These are phyloP conservation scores for Fukomys damarensis DNA, from an alignment of 2,113 vertebrate genomes.

Conservation along the genomic window DNA sequence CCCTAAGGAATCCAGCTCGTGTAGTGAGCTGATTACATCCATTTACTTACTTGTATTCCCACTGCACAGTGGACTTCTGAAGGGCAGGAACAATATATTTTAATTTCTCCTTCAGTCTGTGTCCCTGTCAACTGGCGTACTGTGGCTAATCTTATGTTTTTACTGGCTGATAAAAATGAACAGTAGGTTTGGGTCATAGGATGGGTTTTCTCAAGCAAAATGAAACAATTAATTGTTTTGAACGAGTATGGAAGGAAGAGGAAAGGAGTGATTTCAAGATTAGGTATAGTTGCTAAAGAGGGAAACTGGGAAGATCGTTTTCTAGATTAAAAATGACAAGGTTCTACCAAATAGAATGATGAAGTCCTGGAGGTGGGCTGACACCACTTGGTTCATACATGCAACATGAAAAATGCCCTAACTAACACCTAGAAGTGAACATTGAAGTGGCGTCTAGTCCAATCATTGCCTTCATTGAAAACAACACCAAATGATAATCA, in stretches of 20 bases:
- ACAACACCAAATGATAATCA: background rate
- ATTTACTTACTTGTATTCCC: background rate
- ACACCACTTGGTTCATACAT: background rate
- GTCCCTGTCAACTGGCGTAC: background rate
- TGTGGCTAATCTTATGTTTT: background rate
- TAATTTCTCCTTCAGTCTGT: conserved; percentile 4
- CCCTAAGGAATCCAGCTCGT: background rate
- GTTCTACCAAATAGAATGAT: background rate
- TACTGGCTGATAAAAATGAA: background rate
- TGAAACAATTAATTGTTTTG: background rate
- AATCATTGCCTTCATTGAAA: background rate
- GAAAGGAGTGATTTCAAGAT: background rate
- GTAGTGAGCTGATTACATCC: background rate
- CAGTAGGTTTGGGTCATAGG: background rate
- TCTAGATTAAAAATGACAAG: conserved; percentile 50
- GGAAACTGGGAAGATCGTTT: background rate
- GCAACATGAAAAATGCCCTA: background rate
- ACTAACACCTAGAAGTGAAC: background rate
- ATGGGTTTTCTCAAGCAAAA: background rate
- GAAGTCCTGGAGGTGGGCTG: background rate
- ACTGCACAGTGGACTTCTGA: background rate
- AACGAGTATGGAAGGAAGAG: background rate
- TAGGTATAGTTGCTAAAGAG: background rate
- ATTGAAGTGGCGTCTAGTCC: background rate
- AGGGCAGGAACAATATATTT: background rate